Base-by-base conservation (phyloP, 2,797 vertebrate genomes). In the Oryzias sinensis region DNA sequence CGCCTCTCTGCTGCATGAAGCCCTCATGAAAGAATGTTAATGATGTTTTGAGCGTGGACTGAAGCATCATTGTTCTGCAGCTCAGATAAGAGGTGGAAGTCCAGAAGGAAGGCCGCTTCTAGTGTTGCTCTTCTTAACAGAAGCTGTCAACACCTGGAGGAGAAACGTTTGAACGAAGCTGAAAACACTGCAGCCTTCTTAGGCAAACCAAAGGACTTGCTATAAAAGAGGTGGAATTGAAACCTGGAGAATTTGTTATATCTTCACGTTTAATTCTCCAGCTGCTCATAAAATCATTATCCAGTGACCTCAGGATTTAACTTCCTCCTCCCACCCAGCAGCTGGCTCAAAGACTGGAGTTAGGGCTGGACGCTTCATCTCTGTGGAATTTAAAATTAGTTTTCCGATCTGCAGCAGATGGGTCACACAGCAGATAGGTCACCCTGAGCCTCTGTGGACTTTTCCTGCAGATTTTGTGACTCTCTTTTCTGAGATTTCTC, bases 341-440 rank as follows among this genome's bases (percentile, higher is more conserved):
- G 17, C 18, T 1, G 25, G 49, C 46, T 15, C 52, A 60, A 70
- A 60, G 52, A 55, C 56, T 62, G 27, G 47, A 70, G 65, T 41
- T 7, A 2, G 59, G 63, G 59, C 62, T 9, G 48, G 62, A 58
- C 62, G 9, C 16, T 58, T 25, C 46, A 46, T 65, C 74, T 81
- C 62, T 3, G 60, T 43, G 65, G 80, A 77, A 74, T 74, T 41
- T 83, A 67, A 72, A 78, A 82, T 80, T 71, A 70, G 77, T 57
- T 58, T 70, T 55, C 60, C 68, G 60, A 67, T 68, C 56, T 41
- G 60, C 55, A 52, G 43, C 53, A 76, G 65, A 64, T 75, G 57
- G 75, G 67, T 80, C 67, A 72, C 14, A 33, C 16, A 56, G 45
- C 47, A 69, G 68, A 65, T 57, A n/a, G 74, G 72, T 76, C 74